Base-by-base conservation (phyloP, 2,797 vertebrate genomes). In the Chaetophractus vellerosus region DNA sequence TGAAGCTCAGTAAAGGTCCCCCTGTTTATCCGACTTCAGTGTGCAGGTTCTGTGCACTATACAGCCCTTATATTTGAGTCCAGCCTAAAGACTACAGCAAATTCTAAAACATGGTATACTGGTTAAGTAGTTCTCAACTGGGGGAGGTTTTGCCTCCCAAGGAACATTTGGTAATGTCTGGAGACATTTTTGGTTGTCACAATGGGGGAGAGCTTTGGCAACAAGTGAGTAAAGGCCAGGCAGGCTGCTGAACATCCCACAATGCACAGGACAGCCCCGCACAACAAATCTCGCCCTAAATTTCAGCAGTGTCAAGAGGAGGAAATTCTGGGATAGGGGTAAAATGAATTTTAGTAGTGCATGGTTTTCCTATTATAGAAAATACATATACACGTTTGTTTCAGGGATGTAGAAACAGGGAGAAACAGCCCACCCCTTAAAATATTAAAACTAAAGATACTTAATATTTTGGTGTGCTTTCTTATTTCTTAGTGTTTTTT, bases 341-440 rank as follows among this genome's bases (percentile, higher is more conserved):
- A 83, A 61, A 83, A 88, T 26, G n/a, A 64, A 24, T 57, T 28
- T 48, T 41, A 52, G n/a, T 26, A 33, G 9, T 71, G 1, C 18
- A 66, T 5, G 1, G 9, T 61, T 86, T 94, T 92, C 76, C 59
- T 59, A 75, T 33, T 50, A 93, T 26, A 69, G 85, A 88, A 66
- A 59, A 55, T 55, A 55, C 6, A 19, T 19, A 55, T 75, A 69
- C 16, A 74, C 1, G 16, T 52, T 63, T 80, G 21, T 16, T 81
- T 93, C 45, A 76, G 4, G 15, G 45, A 69, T 64, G 64, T 82
- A 41, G 19, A 38, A 26, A 45, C n/a, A 28, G 18, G 23, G 68
- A 69, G 69, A 72, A 72, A 72, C 7, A 45, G 69, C 15, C 69
- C 9, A 6, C 24, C 69, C 68, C 52, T 21, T 55, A 19, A 55